Evolutionary conservation across 2,797 vertebrate genomes (phyloP).

Genomic region (Avahi laniger): DNA sequence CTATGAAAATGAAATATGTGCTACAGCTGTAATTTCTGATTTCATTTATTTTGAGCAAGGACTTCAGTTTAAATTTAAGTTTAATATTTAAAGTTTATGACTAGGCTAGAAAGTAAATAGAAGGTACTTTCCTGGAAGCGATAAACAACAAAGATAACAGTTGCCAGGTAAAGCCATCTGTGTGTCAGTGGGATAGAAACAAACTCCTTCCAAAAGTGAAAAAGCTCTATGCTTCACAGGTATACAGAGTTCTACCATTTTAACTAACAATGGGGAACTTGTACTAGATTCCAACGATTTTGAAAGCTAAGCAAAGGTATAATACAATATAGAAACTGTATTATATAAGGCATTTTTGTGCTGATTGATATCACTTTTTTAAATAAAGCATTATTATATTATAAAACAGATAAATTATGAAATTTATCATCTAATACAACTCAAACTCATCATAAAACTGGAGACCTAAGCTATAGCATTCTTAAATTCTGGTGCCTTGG

Average conservation of each 20-base stretch:
- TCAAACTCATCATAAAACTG: constrained; percentile 15
- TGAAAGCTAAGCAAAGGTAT: background rate
- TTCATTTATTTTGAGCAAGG: background rate
- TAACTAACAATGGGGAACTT: background rate
- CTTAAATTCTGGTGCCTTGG: background rate
- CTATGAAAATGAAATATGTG: background rate
- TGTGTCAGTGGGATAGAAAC: background rate
- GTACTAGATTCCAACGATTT: background rate
- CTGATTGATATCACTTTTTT: background rate
- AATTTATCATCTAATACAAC: background rate
- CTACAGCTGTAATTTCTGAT: background rate
- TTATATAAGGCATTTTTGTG: background rate
- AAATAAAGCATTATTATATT: background rate
- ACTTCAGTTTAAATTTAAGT: background rate
- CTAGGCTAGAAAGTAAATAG: background rate
- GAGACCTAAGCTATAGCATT: background rate
- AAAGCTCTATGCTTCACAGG: background rate
- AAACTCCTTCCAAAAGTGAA: constrained; percentile 6
- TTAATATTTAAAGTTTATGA: background rate
- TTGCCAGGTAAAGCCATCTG: background rate
- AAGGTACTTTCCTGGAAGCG: background rate
- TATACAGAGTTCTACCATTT: background rate
- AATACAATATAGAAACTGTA: background rate
- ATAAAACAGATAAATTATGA: background rate
- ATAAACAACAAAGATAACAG: background rate